Conservation (phyloP, 2,113 vertebrate species). For the Channa maculata region DNA sequence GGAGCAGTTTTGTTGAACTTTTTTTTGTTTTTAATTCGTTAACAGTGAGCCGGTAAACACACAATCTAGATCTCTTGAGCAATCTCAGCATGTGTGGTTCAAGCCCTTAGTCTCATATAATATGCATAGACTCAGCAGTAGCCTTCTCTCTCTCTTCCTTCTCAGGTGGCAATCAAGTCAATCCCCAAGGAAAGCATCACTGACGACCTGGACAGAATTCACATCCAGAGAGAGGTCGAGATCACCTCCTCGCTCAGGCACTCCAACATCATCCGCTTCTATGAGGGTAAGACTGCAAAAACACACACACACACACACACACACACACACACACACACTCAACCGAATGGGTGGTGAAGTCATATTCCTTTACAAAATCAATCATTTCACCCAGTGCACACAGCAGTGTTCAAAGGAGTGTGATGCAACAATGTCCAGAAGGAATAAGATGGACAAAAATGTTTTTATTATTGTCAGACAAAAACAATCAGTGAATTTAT, state of each 20-base stretch:
- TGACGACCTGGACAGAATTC: conserved; percentile 82
- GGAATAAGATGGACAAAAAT: too few species aligned
- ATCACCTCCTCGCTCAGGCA: conserved; percentile 84
- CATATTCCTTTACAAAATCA: too few species aligned
- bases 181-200: conserved; percentile 85
- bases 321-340: neutral
- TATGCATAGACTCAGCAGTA: neutral
- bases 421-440: neutral
- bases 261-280: conserved; percentile 83
- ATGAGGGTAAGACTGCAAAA: conserved; percentile 78
- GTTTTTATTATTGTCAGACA: too few species aligned
- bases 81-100: neutral
- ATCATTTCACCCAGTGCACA: neutral
- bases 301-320: neutral
- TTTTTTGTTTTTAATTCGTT: neutral
- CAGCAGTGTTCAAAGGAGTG: conserved; percentile 7
- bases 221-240: conserved; percentile 87
- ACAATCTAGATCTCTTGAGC: neutral
- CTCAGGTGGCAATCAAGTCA: conserved; percentile 86
- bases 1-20: neutral
- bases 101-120: neutral
- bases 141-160: neutral
- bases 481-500: too few species aligned
- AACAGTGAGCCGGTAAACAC: neutral
- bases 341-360: too few species aligned